Conservation (phyloP, 37 sponge, comb jelly and placozoan genomes). For the Petrosia ficiformis region DNA sequence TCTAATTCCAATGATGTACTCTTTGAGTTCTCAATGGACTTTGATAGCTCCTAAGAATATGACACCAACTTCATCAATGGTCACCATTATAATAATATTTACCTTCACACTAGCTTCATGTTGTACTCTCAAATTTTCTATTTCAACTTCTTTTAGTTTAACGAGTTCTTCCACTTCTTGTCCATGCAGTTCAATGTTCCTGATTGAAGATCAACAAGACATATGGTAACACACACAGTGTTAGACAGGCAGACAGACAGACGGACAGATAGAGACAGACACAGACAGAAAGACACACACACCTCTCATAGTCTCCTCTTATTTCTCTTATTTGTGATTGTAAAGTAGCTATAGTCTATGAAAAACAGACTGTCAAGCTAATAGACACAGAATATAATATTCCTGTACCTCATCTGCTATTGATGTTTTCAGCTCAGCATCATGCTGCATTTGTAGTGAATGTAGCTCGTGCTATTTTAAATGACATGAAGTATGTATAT, state of each 20-base stretch:
- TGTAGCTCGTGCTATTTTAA: not conserved
- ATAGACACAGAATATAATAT: not conserved
- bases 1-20: too few species aligned
- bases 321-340: not conserved
- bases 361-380: not conserved
- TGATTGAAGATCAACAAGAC: too few species aligned
- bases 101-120: too few species aligned
- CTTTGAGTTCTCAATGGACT: too few species aligned
- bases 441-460: not conserved
- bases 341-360: not conserved
- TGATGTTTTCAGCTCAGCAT: not conserved
- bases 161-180: too few species aligned
- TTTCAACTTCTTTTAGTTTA: too few species aligned
- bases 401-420: not conserved
- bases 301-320: not conserved
- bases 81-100: too few species aligned
- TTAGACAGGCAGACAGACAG: not conserved
- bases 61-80: too few species aligned
- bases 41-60: too few species aligned
- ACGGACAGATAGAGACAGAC: not conserved
- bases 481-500: not conserved
- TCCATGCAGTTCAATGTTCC: too few species aligned
- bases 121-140: too few species aligned
- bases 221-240: too few species aligned
- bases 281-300: not conserved